Evolutionary conservation across 2,113 vertebrate species (phyloP).

Genomic region (Sialia sialis): DNA sequence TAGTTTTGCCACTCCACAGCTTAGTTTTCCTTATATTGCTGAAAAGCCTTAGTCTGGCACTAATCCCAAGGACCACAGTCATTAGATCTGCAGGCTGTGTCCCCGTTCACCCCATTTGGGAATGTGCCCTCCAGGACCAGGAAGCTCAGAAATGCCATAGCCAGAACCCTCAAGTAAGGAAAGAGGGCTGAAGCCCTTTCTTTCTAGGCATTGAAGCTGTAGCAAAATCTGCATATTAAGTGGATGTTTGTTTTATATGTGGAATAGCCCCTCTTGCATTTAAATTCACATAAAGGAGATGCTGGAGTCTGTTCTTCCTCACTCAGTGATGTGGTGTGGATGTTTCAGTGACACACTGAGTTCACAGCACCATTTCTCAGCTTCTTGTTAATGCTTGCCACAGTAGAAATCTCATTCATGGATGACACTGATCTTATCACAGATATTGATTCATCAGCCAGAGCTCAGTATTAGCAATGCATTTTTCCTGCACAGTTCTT

Average conservation of each 20-base stretch:
- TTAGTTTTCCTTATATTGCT: not conserved
- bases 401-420: constrained; percentile 23
- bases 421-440: not conserved
- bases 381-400: not conserved
- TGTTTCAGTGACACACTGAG: not conserved
- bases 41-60: not conserved
- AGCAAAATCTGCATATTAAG: not conserved
- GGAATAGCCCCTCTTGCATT: not conserved
- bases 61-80: not conserved
- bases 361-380: not conserved
- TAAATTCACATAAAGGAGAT: not conserved
- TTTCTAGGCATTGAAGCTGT: not conserved
- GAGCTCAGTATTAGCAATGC: not conserved
- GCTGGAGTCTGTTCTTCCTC: not conserved
- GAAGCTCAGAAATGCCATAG: not conserved
- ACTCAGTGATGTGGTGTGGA: not conserved
- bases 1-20: not conserved
- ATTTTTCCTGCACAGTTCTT: not conserved
- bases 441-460: constrained; percentile 23
- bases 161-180: not conserved
- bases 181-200: not conserved
- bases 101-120: not conserved
- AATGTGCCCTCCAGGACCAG: not conserved
- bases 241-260: not conserved
- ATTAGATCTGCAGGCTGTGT: not conserved